Evolutionary conservation across 1,140 invertebrate genomes (phyloP), one percentile per base, ranked within the genome.

Genomic region (Drosophila guanche): DNA sequence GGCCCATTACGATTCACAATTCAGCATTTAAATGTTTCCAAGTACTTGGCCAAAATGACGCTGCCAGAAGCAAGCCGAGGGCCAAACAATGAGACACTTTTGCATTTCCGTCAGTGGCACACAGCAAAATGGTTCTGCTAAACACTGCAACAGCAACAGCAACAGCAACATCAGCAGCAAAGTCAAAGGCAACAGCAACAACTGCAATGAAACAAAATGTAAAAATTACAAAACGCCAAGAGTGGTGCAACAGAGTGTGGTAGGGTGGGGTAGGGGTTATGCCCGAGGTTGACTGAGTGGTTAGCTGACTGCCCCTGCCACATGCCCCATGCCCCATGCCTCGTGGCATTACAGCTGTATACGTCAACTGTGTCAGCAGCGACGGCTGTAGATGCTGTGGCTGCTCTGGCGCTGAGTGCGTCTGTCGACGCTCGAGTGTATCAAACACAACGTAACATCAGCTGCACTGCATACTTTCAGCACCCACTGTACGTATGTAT

Each of bases 361-460:
- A 62, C 65, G 81, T 85, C 81, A 85, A 86, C 81, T 81, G 73
- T 85, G 81, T 86, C 80, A 76, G 47, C 48, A 58, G 77, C 51
- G 46, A 51, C 52, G 41, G 40, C 23, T 57, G 63, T 65, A 68
- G 79, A 50, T 53, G 61, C 23, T 66, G 71, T 47, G 51, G 60
- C 25, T 75, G 76, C 12, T 62, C 57, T 43, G 57, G 70, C 72
- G 80, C 66, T 85, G 81, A 86, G 81, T 81, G 78, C 65, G 81
- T 70, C 83, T 86, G 81, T 86, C 78, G 81, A 78, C 81, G 83
- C 73, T 86, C 76, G 83, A 88, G 81, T 86, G 81, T 88, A 88
- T 81, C 81, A 86, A 88, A 78, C 54, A 56, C 77, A 77, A 75
- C 73, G 77, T 74, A 69, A 80, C 69, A 88, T 81, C 81, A 71